These are phyloP conservation scores for Ischnura elegans DNA, from an alignment of 2,888 invertebrate genomes.

Conservation along the genomic window DNA sequence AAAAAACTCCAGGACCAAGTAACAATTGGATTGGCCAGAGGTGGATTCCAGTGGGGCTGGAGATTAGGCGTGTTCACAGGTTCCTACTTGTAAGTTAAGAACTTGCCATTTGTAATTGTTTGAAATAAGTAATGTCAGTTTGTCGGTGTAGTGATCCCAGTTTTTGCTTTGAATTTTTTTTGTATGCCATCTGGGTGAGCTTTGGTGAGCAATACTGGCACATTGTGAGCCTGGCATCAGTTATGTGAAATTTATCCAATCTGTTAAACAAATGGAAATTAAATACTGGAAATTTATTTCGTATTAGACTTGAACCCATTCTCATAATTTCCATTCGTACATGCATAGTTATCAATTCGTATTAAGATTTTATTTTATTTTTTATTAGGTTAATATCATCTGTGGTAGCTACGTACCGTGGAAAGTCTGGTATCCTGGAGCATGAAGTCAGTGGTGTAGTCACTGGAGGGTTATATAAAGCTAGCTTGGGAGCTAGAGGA, in stretches of 20 bases:
- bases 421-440: constrained; percentile 84
- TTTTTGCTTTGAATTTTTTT: too few relatives aligned
- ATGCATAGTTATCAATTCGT: too few relatives aligned
- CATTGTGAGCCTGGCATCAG: too few relatives aligned
- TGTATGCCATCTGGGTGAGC: too few relatives aligned
- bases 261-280: too few relatives aligned
- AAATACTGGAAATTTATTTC: too few relatives aligned
- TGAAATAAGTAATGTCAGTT: too few relatives aligned
- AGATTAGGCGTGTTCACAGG: constrained; percentile 84
- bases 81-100: constrained; percentile 83
- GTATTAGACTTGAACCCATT: too few relatives aligned
- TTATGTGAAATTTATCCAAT: too few relatives aligned
- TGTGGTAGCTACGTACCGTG: constrained; percentile 83
- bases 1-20: constrained; percentile 86
- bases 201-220: too few relatives aligned
- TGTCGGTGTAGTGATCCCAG: too few relatives aligned
- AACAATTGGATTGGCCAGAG: constrained; percentile 84
- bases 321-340: too few relatives aligned
- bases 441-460: constrained; percentile 83
- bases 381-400: constrained; percentile 83
- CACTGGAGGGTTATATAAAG: constrained; percentile 85
- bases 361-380: not conserved
- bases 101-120: not conserved
- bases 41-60: constrained; percentile 86
- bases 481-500: constrained; percentile 84